Evolutionary conservation across 2,797 vertebrate species (phyloP), one percentile per base, ranked within the genome.

Genomic region (Anabas testudineus): DNA sequence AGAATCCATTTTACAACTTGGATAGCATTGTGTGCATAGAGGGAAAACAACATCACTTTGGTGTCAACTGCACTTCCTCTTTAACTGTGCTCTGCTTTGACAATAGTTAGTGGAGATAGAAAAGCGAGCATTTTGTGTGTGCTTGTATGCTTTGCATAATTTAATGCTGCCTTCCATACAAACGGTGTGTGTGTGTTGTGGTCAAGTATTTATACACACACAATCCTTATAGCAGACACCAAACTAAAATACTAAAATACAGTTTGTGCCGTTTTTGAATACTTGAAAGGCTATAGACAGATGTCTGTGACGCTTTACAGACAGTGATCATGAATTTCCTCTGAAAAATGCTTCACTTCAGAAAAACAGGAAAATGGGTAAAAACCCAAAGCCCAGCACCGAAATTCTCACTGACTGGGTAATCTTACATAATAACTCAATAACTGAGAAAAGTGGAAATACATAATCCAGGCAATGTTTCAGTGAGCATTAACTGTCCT

Each of bases 61-160:
- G 54, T 74, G 57, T 76, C 47, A 67, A 8, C 51, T 51, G 18
- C 52, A 87, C 78, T 91, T 90, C 86, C 88, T 84, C 79, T 82
- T 78, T 86, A 10, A 62, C 47, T 65, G 2, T 58, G 57, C 64
- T 77, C 74, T 57, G 51, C 54, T 70, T 46, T 53, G 24, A 70
- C 52, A 61, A 71, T 48, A 74, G 45, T 47, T 53, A 24, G 51
- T 36, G 10, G 26, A 78, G 67, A n/a, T n/a, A 76, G 42, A 58
- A 37, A 55, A 47, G 41, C 5, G 0, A 30, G 52, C 65, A 15
- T 26, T 26, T 43, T 69, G 16, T 64, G 51, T 49, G 28, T 61
- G 19, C 8, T 1, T 42, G 16, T 49, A 43, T 69, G 55, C 49
- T 70, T 65, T 82, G 64, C 36, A 1, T 64, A 41, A 24, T 42